Evolutionary conservation across 2,797 vertebrate species (phyloP), one percentile per base, ranked within the genome.

Genomic region (Erethizon dorsatum): DNA sequence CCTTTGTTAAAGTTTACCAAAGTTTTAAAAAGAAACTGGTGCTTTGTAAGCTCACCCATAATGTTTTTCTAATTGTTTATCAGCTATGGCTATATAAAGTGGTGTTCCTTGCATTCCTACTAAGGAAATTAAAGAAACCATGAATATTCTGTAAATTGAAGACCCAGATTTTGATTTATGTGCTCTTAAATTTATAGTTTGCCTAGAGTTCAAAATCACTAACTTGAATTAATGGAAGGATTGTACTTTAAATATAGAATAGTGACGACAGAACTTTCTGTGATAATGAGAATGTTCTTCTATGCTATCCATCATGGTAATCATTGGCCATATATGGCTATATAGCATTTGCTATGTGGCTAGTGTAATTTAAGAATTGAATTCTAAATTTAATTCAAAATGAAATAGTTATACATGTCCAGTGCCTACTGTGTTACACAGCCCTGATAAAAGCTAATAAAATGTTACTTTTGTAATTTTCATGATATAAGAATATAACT

Each of bases 351-450:
- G 37, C 71, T 84, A 87, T 84, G 5, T 93, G 45, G 26, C 11
- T 96, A 71, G 14, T 91, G 17, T 91, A 56, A 94, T 24, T 93
- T 13, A 91, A 71, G 22, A 83, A 75, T 4, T 95, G n/a, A 92
- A 95, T 85, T 91, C 78, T 47, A 31, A 84, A 78, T 96, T 84
- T 91, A 65, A 67, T 73, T 41, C 37, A 41, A 41, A 56, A 56
- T 82, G 83, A 94, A 75, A 69, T 65, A 88, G 41, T 14, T 54
- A 94, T 17, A 67, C 28, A 6, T 88, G 14, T 28, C 50, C 57
- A 85, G 52, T 88, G 59, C 41, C 9, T 82, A 54, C 24, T 2
- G 5, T 54, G 69, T 73, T 82, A 47, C 20, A 85, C 18, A 80
- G 2, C 9, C 90, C 50, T 93, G 52, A 85, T 52, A 91, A 94